Evolutionary conservation across 2,888 invertebrate species (phyloP).

Genomic region (Ecdyonurus torrentis): DNA sequence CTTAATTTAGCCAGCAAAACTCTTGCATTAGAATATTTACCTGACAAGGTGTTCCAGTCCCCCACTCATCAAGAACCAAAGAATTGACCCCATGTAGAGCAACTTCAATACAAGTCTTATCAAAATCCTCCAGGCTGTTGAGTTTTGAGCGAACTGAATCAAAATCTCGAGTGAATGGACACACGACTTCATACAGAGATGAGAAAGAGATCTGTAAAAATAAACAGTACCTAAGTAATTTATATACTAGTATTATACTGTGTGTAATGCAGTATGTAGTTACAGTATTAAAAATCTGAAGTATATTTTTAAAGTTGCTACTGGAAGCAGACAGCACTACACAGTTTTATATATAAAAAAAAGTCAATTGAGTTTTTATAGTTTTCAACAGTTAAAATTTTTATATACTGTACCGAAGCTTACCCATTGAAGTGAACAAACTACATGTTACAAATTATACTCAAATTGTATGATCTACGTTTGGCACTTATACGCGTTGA

Average conservation of each 20-base stretch:
- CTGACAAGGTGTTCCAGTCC: constrained; percentile 70
- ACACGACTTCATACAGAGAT: constrained; percentile 41
- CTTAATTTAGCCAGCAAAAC: background rate
- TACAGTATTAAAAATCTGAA: too few species aligned
- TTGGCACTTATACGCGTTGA: too few species aligned
- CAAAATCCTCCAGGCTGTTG: constrained; percentile 61
- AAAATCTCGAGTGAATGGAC: constrained; percentile 79
- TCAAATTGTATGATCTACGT: too few species aligned
- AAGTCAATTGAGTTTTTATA: too few species aligned
- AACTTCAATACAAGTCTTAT: constrained; percentile 69
- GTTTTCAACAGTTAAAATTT: too few species aligned
- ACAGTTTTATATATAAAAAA: too few species aligned
- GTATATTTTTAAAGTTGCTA: too few species aligned
- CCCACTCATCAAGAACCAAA: constrained; percentile 76
- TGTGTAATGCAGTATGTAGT: background rate
- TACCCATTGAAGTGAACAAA: too few species aligned
- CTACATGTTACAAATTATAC: too few species aligned
- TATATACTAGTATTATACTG: background rate
- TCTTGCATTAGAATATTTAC: constrained; percentile 23
- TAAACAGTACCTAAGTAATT: background rate
- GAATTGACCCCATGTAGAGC: constrained; percentile 64
- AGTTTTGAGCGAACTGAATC: constrained; percentile 60
- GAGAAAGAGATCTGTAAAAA: constrained; percentile 31
- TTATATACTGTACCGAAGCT: too few species aligned
- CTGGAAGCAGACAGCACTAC: too few species aligned